A percentile compares a stretch with the other conserved stretches of the same genome.
Evolutionary conservation across 2,113 vertebrate species (phyloP).

Genomic region (Paedocypris sp.): DNA sequence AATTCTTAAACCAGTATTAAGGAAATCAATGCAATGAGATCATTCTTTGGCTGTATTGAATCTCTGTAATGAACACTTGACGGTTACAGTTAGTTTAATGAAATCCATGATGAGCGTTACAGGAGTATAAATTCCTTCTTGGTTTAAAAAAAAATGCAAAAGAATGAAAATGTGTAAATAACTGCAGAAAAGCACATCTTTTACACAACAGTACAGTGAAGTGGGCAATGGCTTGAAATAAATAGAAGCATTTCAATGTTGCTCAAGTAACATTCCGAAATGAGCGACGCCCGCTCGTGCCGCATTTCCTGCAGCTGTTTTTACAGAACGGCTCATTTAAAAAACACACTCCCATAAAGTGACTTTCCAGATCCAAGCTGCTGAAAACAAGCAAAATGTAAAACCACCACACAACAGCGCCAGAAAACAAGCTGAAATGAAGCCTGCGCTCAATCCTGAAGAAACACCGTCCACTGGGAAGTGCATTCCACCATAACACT

Average conservation of each 20-base stretch:
- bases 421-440: slow-evolving; percentile 4
- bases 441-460: not conserved
- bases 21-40: not conserved
- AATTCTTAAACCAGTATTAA: no score
- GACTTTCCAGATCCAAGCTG: slow-evolving; percentile 2
- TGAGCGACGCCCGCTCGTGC: slow-evolving; percentile 22
- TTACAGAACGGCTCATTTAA: slow-evolving; percentile 20
- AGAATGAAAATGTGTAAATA: slow-evolving; percentile 52
- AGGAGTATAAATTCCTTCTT: slow-evolving; percentile 47
- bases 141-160: slow-evolving; percentile 49
- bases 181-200: slow-evolving; percentile 61
- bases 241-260: slow-evolving; percentile 57
- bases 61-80: slow-evolving; percentile 2
- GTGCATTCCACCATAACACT: slow-evolving; percentile 51
- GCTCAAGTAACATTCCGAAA: slow-evolving; percentile 23
- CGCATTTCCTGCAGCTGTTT: slow-evolving; percentile 28
- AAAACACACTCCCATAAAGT: not conserved
- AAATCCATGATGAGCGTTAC: slow-evolving; percentile 49
- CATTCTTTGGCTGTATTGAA: slow-evolving; percentile 8
- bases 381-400: slow-evolving; percentile 25
- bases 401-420: slow-evolving; percentile 27
- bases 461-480: not conserved
- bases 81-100: slow-evolving; percentile 43
- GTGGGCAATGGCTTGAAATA: slow-evolving; percentile 53
- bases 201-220: slow-evolving; percentile 57